Conservation (phyloP, 2,113 vertebrate genomes). For the Pterocles burchelli region DNA sequence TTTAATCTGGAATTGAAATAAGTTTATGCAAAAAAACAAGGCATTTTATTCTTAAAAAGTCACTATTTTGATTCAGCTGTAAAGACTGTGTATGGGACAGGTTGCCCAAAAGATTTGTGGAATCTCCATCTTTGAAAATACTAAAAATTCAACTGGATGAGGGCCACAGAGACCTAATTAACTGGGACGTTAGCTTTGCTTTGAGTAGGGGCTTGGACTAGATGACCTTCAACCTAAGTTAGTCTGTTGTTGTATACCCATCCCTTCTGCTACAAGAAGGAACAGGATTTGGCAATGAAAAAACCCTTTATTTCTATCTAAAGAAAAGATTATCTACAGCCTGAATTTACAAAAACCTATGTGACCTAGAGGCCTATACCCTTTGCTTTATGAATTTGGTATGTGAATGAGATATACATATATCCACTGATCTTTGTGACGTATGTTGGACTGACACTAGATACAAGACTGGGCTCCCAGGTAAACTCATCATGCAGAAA, state of each 20-base stretch:
- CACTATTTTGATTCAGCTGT: background rate
- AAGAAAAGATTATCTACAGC: background rate
- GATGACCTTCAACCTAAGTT: background rate
- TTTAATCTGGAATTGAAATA: background rate
- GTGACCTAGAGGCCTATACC: background rate
- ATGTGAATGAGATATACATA: background rate
- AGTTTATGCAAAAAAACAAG: background rate
- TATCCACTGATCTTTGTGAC: background rate
- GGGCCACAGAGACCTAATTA: background rate
- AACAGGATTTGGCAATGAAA: background rate
- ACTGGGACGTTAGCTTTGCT: background rate
- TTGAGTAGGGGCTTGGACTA: background rate
- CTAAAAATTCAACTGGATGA: background rate
- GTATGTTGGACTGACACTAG: background rate
- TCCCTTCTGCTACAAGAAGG: background rate
- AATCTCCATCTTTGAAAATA: background rate
- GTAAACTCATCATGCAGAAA: background rate
- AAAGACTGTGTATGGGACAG: background rate
- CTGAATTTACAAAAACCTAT: background rate
- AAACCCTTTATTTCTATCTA: background rate
- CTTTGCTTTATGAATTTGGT: background rate
- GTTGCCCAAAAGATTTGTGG: background rate
- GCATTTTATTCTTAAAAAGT: background rate
- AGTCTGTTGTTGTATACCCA: background rate
- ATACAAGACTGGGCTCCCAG: background rate